phyloP scores from a whole-genome alignment of 2,113 vertebrate species.

The Rhinolophus ferrumequinum region DNA sequence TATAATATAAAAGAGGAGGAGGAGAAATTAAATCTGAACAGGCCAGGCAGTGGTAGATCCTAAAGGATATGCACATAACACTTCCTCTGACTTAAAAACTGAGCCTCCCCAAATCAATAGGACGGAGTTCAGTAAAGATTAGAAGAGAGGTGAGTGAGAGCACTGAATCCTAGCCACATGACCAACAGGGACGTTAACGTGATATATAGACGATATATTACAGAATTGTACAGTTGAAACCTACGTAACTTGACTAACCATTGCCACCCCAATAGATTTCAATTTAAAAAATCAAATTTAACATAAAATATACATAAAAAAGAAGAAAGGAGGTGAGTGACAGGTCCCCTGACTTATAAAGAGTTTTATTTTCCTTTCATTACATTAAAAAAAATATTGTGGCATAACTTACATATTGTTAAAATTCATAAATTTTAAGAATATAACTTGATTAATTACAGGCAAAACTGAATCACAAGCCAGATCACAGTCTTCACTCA shows the following conservation, averaged over 20 bases:
- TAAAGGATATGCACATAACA: background rate
- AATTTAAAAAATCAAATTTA: no score
- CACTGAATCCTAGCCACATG: no score
- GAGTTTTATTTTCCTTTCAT: background rate
- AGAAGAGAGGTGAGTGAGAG: background rate
- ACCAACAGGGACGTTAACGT: no score
- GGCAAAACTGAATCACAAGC: background rate
- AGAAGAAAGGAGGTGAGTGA: background rate
- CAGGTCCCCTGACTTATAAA: background rate
- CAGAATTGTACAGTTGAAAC: no score
- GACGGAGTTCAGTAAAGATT: background rate
- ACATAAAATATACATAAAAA: no score
- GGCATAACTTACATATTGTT: background rate
- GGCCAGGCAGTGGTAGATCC: background rate
- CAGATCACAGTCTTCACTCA: background rate
- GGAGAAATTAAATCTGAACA: background rate
- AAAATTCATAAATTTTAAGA: background rate
- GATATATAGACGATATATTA: no score
- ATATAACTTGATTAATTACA: background rate
- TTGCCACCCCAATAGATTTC: no score
- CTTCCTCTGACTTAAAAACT: background rate
- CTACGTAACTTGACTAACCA: no score
- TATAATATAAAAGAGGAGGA: background rate
- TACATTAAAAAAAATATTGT: background rate
- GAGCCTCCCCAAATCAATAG: background rate